These are phyloP conservation scores for Hemicentrotus pulcherrimus DNA, from an alignment of 35 echinoderm and acorn worm genomes.

Conservation along the genomic window DNA sequence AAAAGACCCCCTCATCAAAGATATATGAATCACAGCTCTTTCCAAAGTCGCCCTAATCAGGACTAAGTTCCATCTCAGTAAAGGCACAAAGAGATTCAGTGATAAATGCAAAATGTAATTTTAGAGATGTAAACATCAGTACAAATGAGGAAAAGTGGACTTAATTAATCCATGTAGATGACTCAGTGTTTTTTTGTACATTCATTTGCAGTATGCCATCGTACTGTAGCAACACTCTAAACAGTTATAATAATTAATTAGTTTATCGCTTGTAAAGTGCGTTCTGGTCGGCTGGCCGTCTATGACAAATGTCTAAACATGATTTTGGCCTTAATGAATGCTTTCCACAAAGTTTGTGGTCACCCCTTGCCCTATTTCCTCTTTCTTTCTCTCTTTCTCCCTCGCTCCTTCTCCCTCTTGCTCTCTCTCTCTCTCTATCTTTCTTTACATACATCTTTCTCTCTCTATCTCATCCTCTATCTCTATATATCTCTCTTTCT, in stretches of 20 bases:
- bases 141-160: not conserved
- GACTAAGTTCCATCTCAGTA: not conserved
- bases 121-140: not conserved
- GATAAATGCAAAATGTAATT: not conserved
- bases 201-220: not conserved
- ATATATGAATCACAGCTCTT: not conserved
- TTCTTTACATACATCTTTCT: not conserved
- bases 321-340: not conserved
- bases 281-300: not conserved
- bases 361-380: not conserved
- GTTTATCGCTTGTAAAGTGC: slow-evolving; percentile 2
- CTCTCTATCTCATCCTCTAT: not conserved
- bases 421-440: not conserved
- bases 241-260: slow-evolving; percentile 21
- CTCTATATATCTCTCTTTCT: too few relatives aligned
- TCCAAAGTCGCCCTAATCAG: not conserved
- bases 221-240: not conserved
- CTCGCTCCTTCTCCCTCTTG: not conserved
- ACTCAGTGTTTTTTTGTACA: not conserved
- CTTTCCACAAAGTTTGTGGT: not conserved
- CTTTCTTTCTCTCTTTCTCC: not conserved
- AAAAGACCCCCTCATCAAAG: not conserved
- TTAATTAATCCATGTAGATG: not conserved
- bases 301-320: slow-evolving; percentile 2
- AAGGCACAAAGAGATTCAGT: not conserved